phyloP scores from a whole-genome alignment of 2,797 vertebrate species.

The Phataginus tricuspis region DNA sequence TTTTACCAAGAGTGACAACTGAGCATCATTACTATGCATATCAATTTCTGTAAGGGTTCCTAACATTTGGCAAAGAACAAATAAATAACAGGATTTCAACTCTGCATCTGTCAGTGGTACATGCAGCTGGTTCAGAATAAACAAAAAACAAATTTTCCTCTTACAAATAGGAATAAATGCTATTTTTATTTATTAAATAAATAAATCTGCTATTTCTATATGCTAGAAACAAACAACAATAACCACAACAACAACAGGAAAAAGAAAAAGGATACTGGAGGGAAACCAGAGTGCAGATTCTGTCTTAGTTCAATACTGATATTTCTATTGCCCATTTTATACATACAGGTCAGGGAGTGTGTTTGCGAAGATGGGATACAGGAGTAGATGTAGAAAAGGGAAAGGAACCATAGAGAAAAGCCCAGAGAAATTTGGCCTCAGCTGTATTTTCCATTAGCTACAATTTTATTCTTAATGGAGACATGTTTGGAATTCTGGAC shows the following conservation, averaged over 20 bases:
- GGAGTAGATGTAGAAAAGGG: slow-evolving; percentile 32
- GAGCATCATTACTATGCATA: not conserved
- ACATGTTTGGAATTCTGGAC: slow-evolving; percentile 87
- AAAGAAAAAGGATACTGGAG: not conserved
- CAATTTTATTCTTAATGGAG: slow-evolving; percentile 85
- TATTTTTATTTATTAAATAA: no score
- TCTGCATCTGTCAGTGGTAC: not conserved
- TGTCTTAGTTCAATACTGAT: not conserved
- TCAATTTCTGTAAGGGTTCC: not conserved
- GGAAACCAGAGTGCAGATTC: not conserved
- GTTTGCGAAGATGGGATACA: not conserved
- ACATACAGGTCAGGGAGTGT: not conserved
- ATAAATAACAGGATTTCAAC: slow-evolving; percentile 31
- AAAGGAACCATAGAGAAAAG: not conserved
- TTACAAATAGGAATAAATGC: slow-evolving; percentile 44
- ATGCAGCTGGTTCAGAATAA: not conserved
- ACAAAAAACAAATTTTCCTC: not conserved
- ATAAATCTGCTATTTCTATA: not conserved
- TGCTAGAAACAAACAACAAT: not conserved
- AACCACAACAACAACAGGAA: not conserved
- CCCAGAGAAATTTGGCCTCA: slow-evolving; percentile 71
- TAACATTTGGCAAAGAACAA: slow-evolving; percentile 31
- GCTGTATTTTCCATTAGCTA: slow-evolving; percentile 84
- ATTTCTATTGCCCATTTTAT: not conserved
- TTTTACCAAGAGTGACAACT: not conserved